Base-by-base conservation (phyloP, 2,888 invertebrate species). In the Drosophila ustulata region DNA sequence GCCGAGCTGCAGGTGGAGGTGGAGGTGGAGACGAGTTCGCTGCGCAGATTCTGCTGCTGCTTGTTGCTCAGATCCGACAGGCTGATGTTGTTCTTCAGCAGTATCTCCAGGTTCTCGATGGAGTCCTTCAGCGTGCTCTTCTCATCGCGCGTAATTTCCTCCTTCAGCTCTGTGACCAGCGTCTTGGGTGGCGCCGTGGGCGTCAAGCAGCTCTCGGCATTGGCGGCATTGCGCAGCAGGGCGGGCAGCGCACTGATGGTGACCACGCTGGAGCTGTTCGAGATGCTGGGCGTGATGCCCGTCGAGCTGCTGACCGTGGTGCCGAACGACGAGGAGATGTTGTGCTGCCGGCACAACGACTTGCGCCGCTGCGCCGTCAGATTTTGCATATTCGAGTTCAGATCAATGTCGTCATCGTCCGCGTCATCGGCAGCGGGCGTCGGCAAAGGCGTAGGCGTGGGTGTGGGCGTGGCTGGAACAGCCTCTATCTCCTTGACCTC, bases 21-120 rank as follows among this genome's bases (percentile, higher is more conserved):
- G 39, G 65, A 57, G 5, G 47, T 52, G 34, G 67, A 46, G 11
- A 63, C 51, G n/a, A 69, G 34, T n/a, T 89, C 82, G 5, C 83
- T 64, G 26, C 92, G 82, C 1, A 92, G 78, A 71, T 90, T 91
- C 75, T 91, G 88, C 62, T 92, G 92, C 72, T 92, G 92, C 62
- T 92, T 92, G 59, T 89, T 91, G 78, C 91, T 92, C 70, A 92
- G 80, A 80, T 92, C 92, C 37, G 92, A 92, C 7, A 92, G 80
- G 49, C 92, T 92, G 18, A 92, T 91, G 71, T 92, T 92, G 78
- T 92, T 92, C 87, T 92, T 92, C 6, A 92, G 82, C 62, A 92
- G 78, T 30, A 92, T 91, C 78, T 92, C 92, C 13, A 92, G 77
- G 71, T 92, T 92, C 78, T 92, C 92, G 61, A 92, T 92, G 51